These are phyloP conservation scores for Myotis pilosus DNA, from an alignment of 2,797 vertebrate genomes.

Conservation along the genomic window DNA sequence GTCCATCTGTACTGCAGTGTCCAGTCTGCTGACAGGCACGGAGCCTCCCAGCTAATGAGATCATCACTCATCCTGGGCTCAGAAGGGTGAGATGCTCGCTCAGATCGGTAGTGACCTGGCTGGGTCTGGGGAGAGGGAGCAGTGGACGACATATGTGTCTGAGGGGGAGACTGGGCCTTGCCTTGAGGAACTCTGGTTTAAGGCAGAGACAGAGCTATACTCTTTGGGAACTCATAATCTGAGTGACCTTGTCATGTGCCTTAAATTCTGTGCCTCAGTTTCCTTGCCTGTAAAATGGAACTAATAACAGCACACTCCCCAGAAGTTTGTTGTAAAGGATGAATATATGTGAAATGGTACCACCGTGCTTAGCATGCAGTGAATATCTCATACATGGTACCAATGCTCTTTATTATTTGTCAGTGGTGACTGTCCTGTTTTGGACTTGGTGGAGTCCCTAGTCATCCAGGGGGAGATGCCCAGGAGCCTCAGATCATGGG, in stretches of 20 bases:
- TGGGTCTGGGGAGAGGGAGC: neutral
- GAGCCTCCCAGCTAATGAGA: slow-evolving; percentile 56
- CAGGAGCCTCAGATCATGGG: neutral
- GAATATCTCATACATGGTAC: neutral
- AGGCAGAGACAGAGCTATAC: neutral
- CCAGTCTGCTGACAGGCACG: neutral
- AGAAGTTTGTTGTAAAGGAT: neutral
- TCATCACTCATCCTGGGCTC: neutral
- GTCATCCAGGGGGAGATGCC: neutral
- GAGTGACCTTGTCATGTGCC: neutral
- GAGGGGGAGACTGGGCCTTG: neutral
- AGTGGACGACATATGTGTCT: neutral
- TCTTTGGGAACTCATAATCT: neutral
- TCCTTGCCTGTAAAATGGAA: neutral
- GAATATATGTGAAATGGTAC: neutral
- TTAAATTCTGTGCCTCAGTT: neutral
- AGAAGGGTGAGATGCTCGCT: neutral
- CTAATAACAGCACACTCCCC: neutral
- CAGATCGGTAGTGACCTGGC: neutral
- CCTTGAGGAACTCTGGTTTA: neutral
- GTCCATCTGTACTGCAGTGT: slow-evolving; percentile 29
- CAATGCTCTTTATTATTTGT: neutral
- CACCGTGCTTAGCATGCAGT: neutral
- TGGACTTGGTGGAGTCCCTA: neutral
- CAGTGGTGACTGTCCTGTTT: neutral